Base-by-base conservation (phyloP, 1,140 invertebrate genomes). In the Planococcus citri region DNA sequence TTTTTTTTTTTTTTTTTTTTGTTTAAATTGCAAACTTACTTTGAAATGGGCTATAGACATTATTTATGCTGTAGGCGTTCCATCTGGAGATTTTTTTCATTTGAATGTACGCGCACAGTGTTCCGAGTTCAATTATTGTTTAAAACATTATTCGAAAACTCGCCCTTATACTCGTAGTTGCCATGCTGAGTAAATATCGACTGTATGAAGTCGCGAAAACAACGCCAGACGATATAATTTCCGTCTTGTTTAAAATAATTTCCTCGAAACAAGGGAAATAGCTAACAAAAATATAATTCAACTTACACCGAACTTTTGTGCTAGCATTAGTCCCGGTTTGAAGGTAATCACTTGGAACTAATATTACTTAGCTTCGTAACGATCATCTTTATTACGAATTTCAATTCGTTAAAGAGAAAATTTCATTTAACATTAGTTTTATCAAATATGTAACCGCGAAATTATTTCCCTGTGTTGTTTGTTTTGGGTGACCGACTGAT, bases 211-310 rank as follows among this genome's bases (percentile, higher is more conserved):
- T 3, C 41, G n/a, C 41, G 10, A 51, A 14, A 51, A 51, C 41
- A 51, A 14, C 41, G 41, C 17, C n/a, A 20, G 41, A 51, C 41
- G 10, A 51, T 20, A 51, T 51, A 51, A 51, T 51, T 51, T 51
- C 41, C 41, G 33, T 51, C 41, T 51, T 14, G 41, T 51, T 51
- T 51, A 20, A 51, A 51, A 51, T 51, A 51, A 51, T 51, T 51
- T 51, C 41, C 41, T 51, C 41, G 41, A n/a, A 51, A 51, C 17
- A 51, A n/a, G 17, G 41, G 41, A 51, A 51, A 51, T 51, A 20
- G 41, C 41, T n/a, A 51, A 51, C 41, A 51, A 51, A 51, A 51
- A 51, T 51, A 51, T 51, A 51, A 51, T 51, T 51, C 41, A 51
- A 17, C 12, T n/a, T 14, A 20, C n/a, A 51, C 41, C 41, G 41